Evolutionary conservation across 2,888 invertebrate genomes (phyloP), one percentile per base, ranked within the genome.

Genomic region (Polyommatus icarus): DNA sequence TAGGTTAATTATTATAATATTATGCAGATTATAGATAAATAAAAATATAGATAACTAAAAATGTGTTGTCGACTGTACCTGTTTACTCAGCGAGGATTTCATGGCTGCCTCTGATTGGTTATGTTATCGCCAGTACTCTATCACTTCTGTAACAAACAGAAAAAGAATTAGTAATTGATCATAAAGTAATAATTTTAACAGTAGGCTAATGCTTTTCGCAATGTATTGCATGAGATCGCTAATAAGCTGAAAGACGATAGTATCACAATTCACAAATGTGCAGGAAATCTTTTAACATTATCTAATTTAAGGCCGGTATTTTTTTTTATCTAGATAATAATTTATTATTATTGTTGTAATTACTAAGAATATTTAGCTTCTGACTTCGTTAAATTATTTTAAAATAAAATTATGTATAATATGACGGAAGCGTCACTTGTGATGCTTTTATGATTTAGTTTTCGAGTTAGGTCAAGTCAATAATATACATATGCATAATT

Each of bases 141-240:
- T 40, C 20, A 46, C 36, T 76, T 67, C 76, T 76, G 76, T 61
- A 76, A 76, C 76, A 59, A 76, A 67, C 18, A 61, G 20, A 76
- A 76, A 73, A 73, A 24, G 15, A 50, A 3, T 40, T 61, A 61
- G 61, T 61, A 12, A 61, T 61, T 61, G 24, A 61, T 24, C 61
- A 61, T 12, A 61, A 61, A 61, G 61, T 61, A 8, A 20, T 61
- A 57, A 57, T 57, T 57, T 57, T 6, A 57, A n/a, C 59, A 20
- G n/a, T 8, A 59, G 20, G 20, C 57, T 20, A 59, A 59, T 59
- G 59, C 59, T 61, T 61, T 61, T 61, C 61, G 24, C 24, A 61
- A 61, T 61, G 1, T 61, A 61, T 61, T 61, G 61, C 61, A 24
- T 10, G 10, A 61, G 5, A 24, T 61, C 61, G 12, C 10, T 59